These are phyloP conservation scores for Ctenicera cuprea DNA, from an alignment of 2,888 invertebrate species.

Conservation along the genomic window DNA sequence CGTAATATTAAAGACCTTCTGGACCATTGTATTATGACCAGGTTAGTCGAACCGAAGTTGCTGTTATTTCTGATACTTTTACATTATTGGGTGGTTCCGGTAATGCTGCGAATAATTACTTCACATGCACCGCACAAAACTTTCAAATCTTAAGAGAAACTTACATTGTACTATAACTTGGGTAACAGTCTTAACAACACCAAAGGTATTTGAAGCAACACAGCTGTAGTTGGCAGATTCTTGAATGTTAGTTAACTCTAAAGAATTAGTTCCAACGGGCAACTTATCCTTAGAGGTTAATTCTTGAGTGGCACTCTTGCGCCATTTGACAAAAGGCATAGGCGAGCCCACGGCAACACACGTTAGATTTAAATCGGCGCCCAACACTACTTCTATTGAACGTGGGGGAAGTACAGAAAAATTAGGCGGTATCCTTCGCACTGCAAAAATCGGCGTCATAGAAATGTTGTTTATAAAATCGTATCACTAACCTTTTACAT, in stretches of 20 bases:
- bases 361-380: constrained; percentile 92
- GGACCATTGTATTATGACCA: constrained; percentile 95
- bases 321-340: constrained; percentile 98
- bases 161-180: constrained; percentile 97
- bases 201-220: constrained; percentile 94
- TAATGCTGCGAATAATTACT: constrained; percentile 79
- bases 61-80: constrained; percentile 93
- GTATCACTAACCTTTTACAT: constrained; percentile 88
- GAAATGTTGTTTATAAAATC: neutral
- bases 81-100: constrained; percentile 94
- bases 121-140: neutral
- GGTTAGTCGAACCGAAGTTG: constrained; percentile 92
- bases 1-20: constrained; percentile 95
- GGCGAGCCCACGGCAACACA: constrained; percentile 99
- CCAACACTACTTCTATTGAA: constrained; percentile 92
- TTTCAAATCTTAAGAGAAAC: constrained; percentile 58
- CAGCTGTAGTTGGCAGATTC: constrained; percentile 98
- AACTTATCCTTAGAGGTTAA: constrained; percentile 92
- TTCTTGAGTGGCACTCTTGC: constrained; percentile 87
- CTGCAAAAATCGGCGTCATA: constrained; percentile 72
- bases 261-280: constrained; percentile 89
- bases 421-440: constrained; percentile 95
- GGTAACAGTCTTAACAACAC: constrained; percentile 91
- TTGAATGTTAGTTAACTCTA: constrained; percentile 89
- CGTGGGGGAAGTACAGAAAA: constrained; percentile 95